Base-by-base conservation (phyloP, 2,113 vertebrate species). In the Ia io region DNA sequence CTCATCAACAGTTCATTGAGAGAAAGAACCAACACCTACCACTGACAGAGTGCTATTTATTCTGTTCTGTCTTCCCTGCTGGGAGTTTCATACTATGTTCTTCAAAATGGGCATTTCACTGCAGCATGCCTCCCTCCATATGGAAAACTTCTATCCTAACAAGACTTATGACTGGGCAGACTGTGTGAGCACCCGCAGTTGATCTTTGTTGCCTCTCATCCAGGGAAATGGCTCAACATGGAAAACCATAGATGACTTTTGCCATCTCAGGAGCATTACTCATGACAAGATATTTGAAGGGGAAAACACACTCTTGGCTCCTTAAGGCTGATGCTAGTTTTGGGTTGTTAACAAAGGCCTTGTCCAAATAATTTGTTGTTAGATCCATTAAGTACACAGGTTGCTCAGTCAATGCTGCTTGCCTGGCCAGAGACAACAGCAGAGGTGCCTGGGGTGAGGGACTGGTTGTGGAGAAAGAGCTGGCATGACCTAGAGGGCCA, bases 1-100 rank as follows among this genome's bases (percentile, higher is more conserved):
- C 23, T 93, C 85, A 85, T 74, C 92, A 76, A 70, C 65, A 95
- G 88, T 90, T 80, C 82, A 65, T 11, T 85, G 92, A 90, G 76
- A 49, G 59, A 73, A 91, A 79, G 44, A 74, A 92, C 6, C n/a
- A 76, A 61, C 61, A 53, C 49, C 56, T 71, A 77, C 73, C 69
- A 44, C 78, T 44, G 69, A 74, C 6, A 7, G 59, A 53, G 3
- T 51, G 42, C 42, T 87, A 32, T 94, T 67, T 82, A 44, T 35
- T 70, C n/a, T 47, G 20, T 28, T 67, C 65, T 49, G 37, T 47
- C 35, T 67, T 83, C 84, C 35, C 40, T n/a, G 28, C 23, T 6
- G 28, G 59, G 42, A 90, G 73, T 9, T 44, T 73, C 80, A 44
- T 51, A 59, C 49, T 69, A 13, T 9, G 56, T n/a, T 76, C 35